Evolutionary conservation across 2,113 vertebrate species (phyloP).

Genomic region (Heterocephalus glaber): DNA sequence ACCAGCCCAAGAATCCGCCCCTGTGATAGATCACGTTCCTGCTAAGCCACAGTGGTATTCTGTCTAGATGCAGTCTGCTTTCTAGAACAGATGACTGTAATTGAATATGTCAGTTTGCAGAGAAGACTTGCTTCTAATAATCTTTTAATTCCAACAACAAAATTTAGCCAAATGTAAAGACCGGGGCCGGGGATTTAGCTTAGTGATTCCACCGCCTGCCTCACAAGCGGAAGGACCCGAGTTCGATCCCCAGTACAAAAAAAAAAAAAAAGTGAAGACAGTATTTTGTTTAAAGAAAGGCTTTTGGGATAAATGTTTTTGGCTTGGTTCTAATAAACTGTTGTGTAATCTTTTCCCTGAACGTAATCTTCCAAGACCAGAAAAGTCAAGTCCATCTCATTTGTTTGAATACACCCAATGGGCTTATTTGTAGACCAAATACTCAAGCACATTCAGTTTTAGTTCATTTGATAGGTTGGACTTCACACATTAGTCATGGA

Average conservation of each 20-base stretch:
- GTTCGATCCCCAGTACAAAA: too few species aligned
- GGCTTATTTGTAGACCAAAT: slow-evolving; percentile 80
- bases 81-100: slow-evolving; percentile 74
- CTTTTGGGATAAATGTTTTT: slow-evolving; percentile 74
- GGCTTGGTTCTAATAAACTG: slow-evolving; percentile 72
- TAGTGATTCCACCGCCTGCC: too few species aligned
- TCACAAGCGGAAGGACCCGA: too few species aligned
- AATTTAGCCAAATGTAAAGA: slow-evolving; percentile 59
- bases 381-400: slow-evolving; percentile 81
- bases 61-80: slow-evolving; percentile 76
- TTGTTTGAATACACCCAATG: slow-evolving; percentile 81
- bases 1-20: slow-evolving; percentile 25
- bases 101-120: slow-evolving; percentile 75
- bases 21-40: slow-evolving; percentile 67
- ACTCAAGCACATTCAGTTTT: slow-evolving; percentile 76
- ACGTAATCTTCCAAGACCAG: slow-evolving; percentile 74
- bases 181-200: too few species aligned
- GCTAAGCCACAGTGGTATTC: slow-evolving; percentile 79
- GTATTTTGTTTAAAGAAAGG: slow-evolving; percentile 71
- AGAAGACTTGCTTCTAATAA: slow-evolving; percentile 78
- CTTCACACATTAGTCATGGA: slow-evolving; percentile 77
- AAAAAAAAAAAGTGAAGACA: slow-evolving; percentile 61
- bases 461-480: slow-evolving; percentile 82
- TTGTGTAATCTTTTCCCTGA: slow-evolving; percentile 67
- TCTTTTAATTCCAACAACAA: slow-evolving; percentile 75